Percentiles rank a stretch among this genome's conserved stretches.
phyloP scores from a whole-genome alignment of 2,888 invertebrate genomes.

The Mystacides longicornis region DNA sequence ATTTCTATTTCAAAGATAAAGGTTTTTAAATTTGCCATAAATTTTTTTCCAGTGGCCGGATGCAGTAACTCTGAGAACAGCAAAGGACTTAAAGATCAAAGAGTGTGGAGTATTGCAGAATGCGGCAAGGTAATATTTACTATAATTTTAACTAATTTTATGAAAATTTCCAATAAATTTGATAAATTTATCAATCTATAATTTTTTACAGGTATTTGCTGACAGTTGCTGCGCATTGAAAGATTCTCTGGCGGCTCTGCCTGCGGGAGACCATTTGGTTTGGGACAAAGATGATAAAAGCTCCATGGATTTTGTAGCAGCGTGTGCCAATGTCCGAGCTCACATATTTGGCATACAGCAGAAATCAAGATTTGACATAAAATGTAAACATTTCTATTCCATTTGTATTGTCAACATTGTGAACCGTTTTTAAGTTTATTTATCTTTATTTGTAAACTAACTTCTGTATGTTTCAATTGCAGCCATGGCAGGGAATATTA shows the following conservation, averaged over 20 bases:
- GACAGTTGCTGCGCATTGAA: conserved; percentile 59
- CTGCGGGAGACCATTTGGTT: conserved; percentile 62
- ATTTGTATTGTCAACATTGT: too few relatives aligned
- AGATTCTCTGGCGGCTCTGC: conserved; percentile 46
- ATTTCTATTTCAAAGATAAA: neutral
- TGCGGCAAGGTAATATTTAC: conserved; percentile 47
- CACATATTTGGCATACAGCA: conserved; percentile 81
- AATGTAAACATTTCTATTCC: conserved; percentile 58
- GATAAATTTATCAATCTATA: neutral
- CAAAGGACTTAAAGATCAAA: conserved; percentile 62
- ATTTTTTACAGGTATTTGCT: conserved; percentile 53
- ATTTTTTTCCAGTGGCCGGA: conserved; percentile 36
- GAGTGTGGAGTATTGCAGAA: conserved; percentile 71
- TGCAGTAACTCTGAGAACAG: conserved; percentile 42
- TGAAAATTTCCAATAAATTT: neutral
- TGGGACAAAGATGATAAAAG: conserved; percentile 98
- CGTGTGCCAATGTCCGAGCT: conserved; percentile 89
- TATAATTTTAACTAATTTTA: neutral
- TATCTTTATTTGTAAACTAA: neutral
- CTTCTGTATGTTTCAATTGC: conserved; percentile 26
- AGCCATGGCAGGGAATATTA: conserved; percentile 99
- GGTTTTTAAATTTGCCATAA: too few relatives aligned
- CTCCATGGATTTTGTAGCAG: conserved; percentile 93
- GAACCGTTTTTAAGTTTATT: too few relatives aligned
- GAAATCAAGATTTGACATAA: conserved; percentile 88